Evolutionary conservation across 2,888 invertebrate species (phyloP), one percentile per base, ranked within the genome.

Genomic region (Boloria selene): DNA sequence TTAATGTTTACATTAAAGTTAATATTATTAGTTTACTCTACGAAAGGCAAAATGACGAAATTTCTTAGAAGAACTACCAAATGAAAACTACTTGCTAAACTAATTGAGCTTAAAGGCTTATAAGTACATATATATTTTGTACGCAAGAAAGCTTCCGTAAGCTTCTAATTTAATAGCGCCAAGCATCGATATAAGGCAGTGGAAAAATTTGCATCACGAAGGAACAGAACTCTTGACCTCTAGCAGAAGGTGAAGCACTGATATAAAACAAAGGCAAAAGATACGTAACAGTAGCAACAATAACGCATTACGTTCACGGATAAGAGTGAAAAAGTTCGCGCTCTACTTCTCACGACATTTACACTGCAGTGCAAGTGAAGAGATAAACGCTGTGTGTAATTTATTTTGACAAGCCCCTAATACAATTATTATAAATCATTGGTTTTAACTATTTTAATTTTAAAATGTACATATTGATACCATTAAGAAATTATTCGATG

Each of bases 281-380:
- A 61, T 55, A 62, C 59, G 65, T 70, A 70, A 72, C 51, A 64
- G 44, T 60, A 51, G 61, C 68, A 73, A 73, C 70, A 70, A 67
- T 68, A 59, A 68, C 52, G 69, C 64, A 68, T 69, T 63, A 63
- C 60, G 75, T 75, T 75, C 73, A 75, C 77, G 72, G 75, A 80
- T 84, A 85, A 88, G 85, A 87, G 88, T 88, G 83, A 85, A 87
- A 85, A 84, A 83, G 79, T 76, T 81, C 69, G 64, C 82, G 88
- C 83, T 87, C 90, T 79, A 89, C 80, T 90, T 90, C 88, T 73
- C 90, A 87, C 83, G 84, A 72, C 73, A 71, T 75, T 67, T 76
- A 68, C 42, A 65, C 56, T 18, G 13, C 22, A 69, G 72, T 53
- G 5, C 62, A 72, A 77, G 69, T n/a, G 17, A 76, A 6, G 47